A percentile compares a stretch with the other conserved stretches of the same genome.
phyloP scores from a whole-genome alignment of 2,797 vertebrate species.

The Dipus sagitta region DNA sequence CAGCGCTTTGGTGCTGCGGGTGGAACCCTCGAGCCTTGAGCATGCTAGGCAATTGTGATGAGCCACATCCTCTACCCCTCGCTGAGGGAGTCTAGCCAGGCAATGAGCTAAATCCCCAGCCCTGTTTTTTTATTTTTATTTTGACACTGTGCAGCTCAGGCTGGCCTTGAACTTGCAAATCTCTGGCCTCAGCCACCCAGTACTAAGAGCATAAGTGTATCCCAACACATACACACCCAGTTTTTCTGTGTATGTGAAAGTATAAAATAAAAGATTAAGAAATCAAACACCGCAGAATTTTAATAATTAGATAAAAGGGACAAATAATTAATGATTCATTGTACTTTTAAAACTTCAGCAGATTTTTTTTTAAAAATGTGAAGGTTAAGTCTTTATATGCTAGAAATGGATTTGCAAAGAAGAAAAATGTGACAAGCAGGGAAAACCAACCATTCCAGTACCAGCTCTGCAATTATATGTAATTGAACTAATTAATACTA shows the following conservation, averaged over 20 bases:
- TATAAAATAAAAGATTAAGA: background rate
- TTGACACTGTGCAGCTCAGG: background rate
- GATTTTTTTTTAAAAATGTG: too few species aligned
- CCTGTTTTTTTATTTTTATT: background rate
- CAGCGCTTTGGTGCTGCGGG: background rate
- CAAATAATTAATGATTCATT: too few species aligned
- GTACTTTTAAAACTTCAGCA: too few species aligned
- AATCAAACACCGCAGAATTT: background rate
- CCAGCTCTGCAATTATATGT: too few species aligned
- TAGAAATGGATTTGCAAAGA: too few species aligned
- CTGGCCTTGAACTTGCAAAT: background rate
- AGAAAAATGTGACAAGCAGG: too few species aligned
- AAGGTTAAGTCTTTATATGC: too few species aligned
- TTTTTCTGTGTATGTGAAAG: background rate
- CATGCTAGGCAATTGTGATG: background rate
- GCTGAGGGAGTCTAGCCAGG: too few species aligned
- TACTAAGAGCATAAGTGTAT: too few species aligned
- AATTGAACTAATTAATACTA: too few species aligned
- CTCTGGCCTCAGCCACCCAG: background rate
- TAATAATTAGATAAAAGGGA: background rate
- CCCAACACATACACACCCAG: background rate
- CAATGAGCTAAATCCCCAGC: background rate
- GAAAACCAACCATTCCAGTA: too few species aligned
- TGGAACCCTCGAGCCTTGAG: background rate
- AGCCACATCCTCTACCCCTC: too few species aligned